A percentile compares a stretch with the other conserved stretches of the same genome.
Conservation (phyloP, 2,888 invertebrate genomes). For the Thymelicus sylvestris region DNA sequence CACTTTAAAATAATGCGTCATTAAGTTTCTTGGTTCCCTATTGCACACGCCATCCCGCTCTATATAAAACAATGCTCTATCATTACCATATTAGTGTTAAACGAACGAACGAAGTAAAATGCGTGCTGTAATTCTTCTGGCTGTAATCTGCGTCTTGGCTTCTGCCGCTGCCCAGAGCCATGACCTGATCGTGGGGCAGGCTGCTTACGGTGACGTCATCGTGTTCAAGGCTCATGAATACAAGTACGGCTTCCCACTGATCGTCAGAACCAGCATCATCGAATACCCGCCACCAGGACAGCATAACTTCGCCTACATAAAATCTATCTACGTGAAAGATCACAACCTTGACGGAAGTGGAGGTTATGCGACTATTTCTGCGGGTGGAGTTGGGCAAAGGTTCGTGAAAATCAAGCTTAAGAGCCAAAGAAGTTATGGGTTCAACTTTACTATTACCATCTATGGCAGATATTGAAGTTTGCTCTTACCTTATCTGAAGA, state of each 20-base stretch:
- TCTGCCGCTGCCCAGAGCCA: constrained; percentile 65
- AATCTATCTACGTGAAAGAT: constrained; percentile 69
- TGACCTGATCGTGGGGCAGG: constrained; percentile 64
- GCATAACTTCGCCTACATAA: constrained; percentile 67
- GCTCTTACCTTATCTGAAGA: constrained; percentile 45
- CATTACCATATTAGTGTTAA: constrained; percentile 66
- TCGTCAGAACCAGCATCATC: constrained; percentile 62
- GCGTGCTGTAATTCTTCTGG: constrained; percentile 55
- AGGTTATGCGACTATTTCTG: constrained; percentile 66
- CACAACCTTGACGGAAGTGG: constrained; percentile 65
- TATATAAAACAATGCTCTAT: constrained; percentile 66
- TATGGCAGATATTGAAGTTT: constrained; percentile 67
- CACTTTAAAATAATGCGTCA: background rate
- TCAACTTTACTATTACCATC: constrained; percentile 75
- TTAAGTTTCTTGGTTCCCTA: constrained; percentile 48
- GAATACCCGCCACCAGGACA: constrained; percentile 69
- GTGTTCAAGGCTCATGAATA: constrained; percentile 64
- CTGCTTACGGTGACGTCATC: constrained; percentile 68
- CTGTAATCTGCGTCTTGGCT: constrained; percentile 58
- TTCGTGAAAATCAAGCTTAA: constrained; percentile 75
- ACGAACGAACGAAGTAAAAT: constrained; percentile 71
- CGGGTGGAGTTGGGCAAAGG: constrained; percentile 74
- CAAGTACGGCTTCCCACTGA: constrained; percentile 72
- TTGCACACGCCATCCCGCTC: constrained; percentile 51
- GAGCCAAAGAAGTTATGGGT: constrained; percentile 67